phyloP scores from a whole-genome alignment of 2,888 invertebrate species.

The Steinernema carpocapsae region DNA sequence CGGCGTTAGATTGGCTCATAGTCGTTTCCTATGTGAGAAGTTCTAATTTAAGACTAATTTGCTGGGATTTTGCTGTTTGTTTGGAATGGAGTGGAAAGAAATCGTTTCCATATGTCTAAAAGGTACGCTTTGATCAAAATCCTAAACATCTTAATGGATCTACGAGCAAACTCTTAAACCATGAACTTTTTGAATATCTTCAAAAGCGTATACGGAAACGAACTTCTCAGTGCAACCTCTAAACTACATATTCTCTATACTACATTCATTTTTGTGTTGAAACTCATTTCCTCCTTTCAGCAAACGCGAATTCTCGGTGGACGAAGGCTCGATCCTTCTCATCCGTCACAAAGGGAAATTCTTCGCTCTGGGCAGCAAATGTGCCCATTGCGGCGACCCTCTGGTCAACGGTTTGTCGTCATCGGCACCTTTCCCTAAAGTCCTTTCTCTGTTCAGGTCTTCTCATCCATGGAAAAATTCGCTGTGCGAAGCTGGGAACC shows the following conservation, averaged over 20 bases:
- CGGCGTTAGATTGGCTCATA: too few species aligned
- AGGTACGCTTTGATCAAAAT: too few species aligned
- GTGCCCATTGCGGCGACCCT: conserved; percentile 91
- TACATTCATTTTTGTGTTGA: not conserved
- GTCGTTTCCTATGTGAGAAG: not conserved
- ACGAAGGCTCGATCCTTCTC: conserved; percentile 23
- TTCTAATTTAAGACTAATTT: too few species aligned
- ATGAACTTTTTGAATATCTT: too few species aligned
- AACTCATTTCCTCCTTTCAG: not conserved
- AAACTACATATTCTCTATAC: not conserved
- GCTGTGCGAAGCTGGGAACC: conserved; percentile 96
- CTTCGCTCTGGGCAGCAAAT: conserved; percentile 83
- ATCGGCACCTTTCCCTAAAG: not conserved
- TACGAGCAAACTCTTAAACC: too few species aligned
- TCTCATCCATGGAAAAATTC: conserved; percentile 81
- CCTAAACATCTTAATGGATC: too few species aligned
- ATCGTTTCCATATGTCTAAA: too few species aligned
- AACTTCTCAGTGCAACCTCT: not conserved
- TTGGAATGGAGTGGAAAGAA: too few species aligned
- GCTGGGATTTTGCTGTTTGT: too few species aligned
- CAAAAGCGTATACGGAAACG: too few species aligned
- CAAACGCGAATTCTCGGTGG: conserved; percentile 20
- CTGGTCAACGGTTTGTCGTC: conserved; percentile 75
- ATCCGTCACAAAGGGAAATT: conserved; percentile 71
- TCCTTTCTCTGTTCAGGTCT: conserved; percentile 73